Evolutionary conservation across 2,888 invertebrate species (phyloP).

Genomic region (Hipparchia sbordonii): DNA sequence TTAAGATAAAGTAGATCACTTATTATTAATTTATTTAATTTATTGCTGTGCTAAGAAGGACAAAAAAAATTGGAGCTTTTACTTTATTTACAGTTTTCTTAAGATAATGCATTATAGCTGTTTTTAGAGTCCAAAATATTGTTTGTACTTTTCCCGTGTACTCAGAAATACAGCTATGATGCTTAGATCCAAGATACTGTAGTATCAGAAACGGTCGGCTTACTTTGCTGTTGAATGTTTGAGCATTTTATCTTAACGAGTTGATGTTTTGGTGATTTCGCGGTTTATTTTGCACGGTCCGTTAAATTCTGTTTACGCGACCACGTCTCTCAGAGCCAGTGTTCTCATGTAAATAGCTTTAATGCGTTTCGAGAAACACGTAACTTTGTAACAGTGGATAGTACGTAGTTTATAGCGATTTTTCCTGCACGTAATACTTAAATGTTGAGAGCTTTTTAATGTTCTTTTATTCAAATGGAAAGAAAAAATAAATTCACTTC

Average conservation of each 20-base stretch:
- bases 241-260: slow-evolving; percentile 49
- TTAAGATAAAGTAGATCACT: background rate
- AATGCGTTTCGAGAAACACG: slow-evolving; percentile 29
- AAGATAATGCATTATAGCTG: background rate
- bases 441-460: background rate
- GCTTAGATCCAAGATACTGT: slow-evolving; percentile 31
- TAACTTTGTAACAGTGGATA: background rate
- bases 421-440: background rate
- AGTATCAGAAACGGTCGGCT: slow-evolving; percentile 33
- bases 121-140: background rate
- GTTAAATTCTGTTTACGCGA: slow-evolving; percentile 46
- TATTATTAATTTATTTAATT: background rate
- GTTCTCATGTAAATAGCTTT: slow-evolving; percentile 34
- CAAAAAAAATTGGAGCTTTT: background rate
- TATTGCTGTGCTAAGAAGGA: background rate
- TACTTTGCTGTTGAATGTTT: slow-evolving; percentile 35
- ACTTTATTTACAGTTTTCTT: slow-evolving; percentile 4
- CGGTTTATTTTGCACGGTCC: slow-evolving; percentile 48
- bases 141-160: background rate
- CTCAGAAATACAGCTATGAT: slow-evolving; percentile 15
- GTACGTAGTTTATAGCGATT: slow-evolving; percentile 2
- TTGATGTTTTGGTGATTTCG: slow-evolving; percentile 50
- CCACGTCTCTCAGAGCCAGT: slow-evolving; percentile 25
- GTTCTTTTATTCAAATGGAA: background rate
- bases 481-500: too few species aligned